These are phyloP conservation scores for Tridacna crocea DNA, from an alignment of 2,888 invertebrate genomes.

Conservation along the genomic window DNA sequence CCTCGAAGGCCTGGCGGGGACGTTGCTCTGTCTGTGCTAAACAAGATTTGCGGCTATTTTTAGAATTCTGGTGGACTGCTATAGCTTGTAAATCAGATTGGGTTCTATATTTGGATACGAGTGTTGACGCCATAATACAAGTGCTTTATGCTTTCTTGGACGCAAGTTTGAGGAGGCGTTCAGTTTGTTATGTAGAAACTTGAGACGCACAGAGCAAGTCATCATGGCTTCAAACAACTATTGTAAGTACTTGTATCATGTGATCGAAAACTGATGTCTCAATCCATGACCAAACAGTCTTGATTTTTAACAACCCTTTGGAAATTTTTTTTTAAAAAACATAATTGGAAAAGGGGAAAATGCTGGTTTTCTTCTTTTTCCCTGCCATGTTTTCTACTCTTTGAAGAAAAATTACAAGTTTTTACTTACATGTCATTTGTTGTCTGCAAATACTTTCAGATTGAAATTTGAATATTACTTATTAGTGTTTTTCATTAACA, in stretches of 20 bases:
- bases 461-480: too few species aligned
- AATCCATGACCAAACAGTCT: neutral
- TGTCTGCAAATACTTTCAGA: too few species aligned
- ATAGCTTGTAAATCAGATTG: conserved; percentile 31
- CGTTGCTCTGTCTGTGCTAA: conserved; percentile 14
- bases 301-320: neutral
- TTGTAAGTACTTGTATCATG: conserved; percentile 3
- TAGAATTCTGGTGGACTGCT: conserved; percentile 35
- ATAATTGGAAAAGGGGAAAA: conserved; percentile 8
- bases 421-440: too few species aligned
- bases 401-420: too few species aligned
- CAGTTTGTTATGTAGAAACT: neutral
- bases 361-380: conserved; percentile 10
- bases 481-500: too few species aligned
- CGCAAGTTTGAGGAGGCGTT: neutral
- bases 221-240: conserved; percentile 21
- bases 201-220: neutral
- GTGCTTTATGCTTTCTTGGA: conserved; percentile 13
- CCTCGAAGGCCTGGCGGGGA: conserved; percentile 13
- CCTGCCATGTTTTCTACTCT: neutral
- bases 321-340: neutral
- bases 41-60: conserved; percentile 38
- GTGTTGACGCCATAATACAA: conserved; percentile 2
- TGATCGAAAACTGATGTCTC: neutral
- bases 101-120: conserved; percentile 27